These are phyloP conservation scores for Coranthus polyacanthus DNA, from an alignment of 2,797 vertebrate species.

Conservation along the genomic window DNA sequence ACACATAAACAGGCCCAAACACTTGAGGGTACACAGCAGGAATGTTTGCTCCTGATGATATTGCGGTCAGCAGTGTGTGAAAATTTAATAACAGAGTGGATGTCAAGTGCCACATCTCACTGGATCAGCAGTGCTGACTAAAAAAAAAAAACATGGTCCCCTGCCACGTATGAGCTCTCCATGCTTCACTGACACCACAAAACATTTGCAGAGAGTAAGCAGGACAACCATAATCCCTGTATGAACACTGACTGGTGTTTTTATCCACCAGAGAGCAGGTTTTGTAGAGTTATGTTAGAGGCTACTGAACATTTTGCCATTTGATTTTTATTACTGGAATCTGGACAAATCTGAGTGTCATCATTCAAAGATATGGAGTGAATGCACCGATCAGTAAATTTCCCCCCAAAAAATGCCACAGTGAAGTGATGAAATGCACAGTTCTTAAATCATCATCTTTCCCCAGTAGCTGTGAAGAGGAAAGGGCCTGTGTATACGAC, in stretches of 20 bases:
- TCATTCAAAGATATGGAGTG: constrained; percentile 17
- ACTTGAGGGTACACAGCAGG: constrained; percentile 28
- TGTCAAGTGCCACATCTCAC: constrained; percentile 51
- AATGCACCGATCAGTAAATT: neutral
- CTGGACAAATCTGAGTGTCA: neutral
- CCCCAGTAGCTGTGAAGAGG: constrained; percentile 6
- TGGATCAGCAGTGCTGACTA: constrained; percentile 36
- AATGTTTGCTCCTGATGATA: constrained; percentile 61
- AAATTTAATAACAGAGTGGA: constrained; percentile 73
- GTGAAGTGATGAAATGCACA: constrained; percentile 38
- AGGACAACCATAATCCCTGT: constrained; percentile 25
- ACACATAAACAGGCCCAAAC: constrained; percentile 27
- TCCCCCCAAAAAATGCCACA: too few species aligned
- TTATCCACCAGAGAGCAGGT: neutral
- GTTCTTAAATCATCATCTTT: constrained; percentile 27
- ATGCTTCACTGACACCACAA: constrained; percentile 34
- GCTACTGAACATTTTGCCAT: neutral
- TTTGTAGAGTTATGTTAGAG: neutral
- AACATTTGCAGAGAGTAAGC: constrained; percentile 36
- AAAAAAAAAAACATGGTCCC: constrained; percentile 32
- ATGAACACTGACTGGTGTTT: neutral
- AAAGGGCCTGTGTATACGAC: constrained; percentile 1
- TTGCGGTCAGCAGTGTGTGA: constrained; percentile 73
- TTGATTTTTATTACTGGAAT: neutral
- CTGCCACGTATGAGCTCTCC: constrained; percentile 32